Evolutionary conservation across 2,888 invertebrate species (phyloP), one percentile per base, ranked within the genome.

Genomic region (Automeris io): DNA sequence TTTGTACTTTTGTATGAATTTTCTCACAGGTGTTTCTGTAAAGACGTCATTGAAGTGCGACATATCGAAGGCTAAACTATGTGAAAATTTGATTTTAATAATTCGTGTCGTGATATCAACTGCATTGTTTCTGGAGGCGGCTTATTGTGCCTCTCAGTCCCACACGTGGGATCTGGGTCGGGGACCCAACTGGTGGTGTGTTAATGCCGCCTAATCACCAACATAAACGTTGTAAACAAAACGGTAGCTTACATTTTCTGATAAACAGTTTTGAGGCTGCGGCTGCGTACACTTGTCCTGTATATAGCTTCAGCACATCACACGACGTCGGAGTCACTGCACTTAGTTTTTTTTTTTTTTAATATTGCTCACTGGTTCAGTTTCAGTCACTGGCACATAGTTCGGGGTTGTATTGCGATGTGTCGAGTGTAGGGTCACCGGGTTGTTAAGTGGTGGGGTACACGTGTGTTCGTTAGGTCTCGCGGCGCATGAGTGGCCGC

Each of bases 151-250:
- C 60, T 53, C 54, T 49, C 49, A 55, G 60, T 51, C 64, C 64
- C 64, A 57, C 70, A 57, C 83, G 82, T 85, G 83, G 68, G 83
- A 85, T 85, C 79, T 81, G 64, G 85, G 83, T 83, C 85, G 80
- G 69, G 71, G 76, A 67, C 72, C 62, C 59, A 47, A 52, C 57
- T 60, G 61, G 62, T 59, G 54, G 49, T 45, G 40, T 48, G 49
- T 39, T 32, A 38, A 45, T 49, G 39, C 50, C 4, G 16, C 29
- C 16, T 16, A 29, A 29, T 52, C 44, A 45, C 48, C 43, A 41
- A 49, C 39, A 42, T 53, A 49, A 51, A 50, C 41, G 44, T 55
- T 54, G 57, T 64, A 63, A 67, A 64, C 62, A 72, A 73, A 29
- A 70, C 70, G 70, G 69, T 66, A 67, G 70, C 85, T 86, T 86